Evolutionary conservation across 1,140 invertebrate species (phyloP).

Genomic region (Zaprionus tsacasi): DNA sequence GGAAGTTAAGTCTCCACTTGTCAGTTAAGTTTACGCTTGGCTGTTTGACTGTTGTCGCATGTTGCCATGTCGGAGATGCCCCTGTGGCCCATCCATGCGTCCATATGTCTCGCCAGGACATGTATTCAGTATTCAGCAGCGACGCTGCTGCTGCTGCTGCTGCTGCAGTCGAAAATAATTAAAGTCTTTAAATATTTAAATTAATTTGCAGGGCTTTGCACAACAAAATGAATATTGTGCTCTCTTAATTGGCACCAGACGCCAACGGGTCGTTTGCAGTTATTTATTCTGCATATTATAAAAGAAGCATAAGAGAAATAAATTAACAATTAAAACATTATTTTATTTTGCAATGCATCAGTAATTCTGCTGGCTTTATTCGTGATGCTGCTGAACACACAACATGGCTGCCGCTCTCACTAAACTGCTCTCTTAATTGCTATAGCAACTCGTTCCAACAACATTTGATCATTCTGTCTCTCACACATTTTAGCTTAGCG

Average conservation of each 20-base stretch:
- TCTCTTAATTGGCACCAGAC: constrained; percentile 59
- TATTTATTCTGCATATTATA: constrained; percentile 16
- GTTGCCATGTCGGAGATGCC: constrained; percentile 60
- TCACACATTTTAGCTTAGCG: not conserved
- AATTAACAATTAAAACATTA: constrained; percentile 31
- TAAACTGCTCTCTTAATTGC: not conserved
- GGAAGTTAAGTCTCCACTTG: constrained; percentile 82
- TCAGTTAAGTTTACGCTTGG: constrained; percentile 82
- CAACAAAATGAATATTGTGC: constrained; percentile 50
- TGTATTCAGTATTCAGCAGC: constrained; percentile 15
- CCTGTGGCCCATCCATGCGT: constrained; percentile 26
- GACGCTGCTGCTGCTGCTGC: not conserved
- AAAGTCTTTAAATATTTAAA: constrained; percentile 83
- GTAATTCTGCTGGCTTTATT: not conserved
- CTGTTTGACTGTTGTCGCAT: constrained; percentile 79
- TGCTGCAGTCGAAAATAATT: constrained; percentile 70
- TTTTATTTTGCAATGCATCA: not conserved
- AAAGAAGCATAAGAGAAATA: not conserved
- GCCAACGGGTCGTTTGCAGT: constrained; percentile 43
- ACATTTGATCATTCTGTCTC: not conserved
- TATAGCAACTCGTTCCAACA: not conserved
- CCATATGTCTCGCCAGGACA: constrained; percentile 36
- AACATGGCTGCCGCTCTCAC: not conserved
- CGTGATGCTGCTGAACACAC: too few relatives aligned
- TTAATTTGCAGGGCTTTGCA: constrained; percentile 70